These are phyloP conservation scores for Schizaphis graminum DNA, from an alignment of 2,888 invertebrate genomes.

Conservation along the genomic window DNA sequence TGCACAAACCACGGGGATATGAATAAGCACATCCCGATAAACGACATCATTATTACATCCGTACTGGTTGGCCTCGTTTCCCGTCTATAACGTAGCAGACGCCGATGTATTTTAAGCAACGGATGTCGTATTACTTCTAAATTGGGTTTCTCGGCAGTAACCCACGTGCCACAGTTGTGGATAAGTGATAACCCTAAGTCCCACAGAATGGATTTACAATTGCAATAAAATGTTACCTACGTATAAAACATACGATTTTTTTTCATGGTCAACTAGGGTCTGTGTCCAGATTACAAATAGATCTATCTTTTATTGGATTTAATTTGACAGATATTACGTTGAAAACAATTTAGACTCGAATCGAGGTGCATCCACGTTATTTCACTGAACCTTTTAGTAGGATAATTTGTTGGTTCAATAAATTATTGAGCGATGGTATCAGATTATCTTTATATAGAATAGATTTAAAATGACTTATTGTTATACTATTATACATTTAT, in stretches of 20 bases:
- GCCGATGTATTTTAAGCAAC: not conserved
- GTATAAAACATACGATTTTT: not conserved
- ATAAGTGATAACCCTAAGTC: constrained; percentile 14
- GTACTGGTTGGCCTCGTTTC: not conserved
- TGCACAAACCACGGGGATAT: not conserved
- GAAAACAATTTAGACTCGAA: not conserved
- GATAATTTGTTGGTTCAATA: not conserved
- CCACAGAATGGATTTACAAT: not conserved
- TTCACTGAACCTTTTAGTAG: not conserved
- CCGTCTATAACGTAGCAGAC: no score
- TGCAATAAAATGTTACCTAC: not conserved
- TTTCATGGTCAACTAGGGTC: not conserved
- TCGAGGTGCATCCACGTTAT: not conserved
- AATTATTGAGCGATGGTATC: not conserved
- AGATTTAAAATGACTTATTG: not conserved
- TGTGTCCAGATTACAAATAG: not conserved
- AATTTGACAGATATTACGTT: not conserved
- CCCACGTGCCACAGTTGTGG: not conserved
- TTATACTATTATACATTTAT: not conserved
- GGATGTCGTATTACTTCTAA: not conserved
- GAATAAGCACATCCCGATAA: not conserved
- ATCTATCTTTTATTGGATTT: not conserved
- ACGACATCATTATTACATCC: not conserved
- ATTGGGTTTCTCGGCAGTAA: not conserved
- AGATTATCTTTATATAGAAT: not conserved